phyloP scores from a whole-genome alignment of 2,797 vertebrate genomes.

The Steatocranus sp. region DNA sequence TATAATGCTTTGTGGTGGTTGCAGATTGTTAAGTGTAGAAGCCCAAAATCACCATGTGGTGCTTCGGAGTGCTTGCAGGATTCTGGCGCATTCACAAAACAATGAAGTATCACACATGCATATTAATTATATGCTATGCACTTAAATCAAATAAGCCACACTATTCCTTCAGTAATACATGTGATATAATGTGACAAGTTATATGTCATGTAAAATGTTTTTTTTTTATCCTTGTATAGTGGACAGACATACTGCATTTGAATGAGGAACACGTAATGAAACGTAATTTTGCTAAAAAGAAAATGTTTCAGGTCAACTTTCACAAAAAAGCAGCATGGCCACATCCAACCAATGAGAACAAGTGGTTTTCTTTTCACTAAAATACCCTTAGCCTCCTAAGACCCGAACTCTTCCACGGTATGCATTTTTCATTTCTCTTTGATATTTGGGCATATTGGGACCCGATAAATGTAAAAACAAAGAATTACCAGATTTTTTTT shows the following conservation, averaged over 20 bases:
- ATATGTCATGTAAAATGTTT: background rate
- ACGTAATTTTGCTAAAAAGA: background rate
- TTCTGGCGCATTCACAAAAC: background rate
- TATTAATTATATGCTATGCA: background rate
- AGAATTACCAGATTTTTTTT: too few species aligned
- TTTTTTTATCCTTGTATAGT: background rate
- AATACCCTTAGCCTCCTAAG: too few species aligned
- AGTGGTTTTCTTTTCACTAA: background rate
- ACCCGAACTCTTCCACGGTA: too few species aligned
- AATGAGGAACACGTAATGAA: background rate
- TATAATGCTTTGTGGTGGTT: background rate
- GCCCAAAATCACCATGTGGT: background rate
- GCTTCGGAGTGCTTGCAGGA: background rate
- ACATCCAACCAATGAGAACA: background rate
- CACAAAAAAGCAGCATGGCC: background rate
- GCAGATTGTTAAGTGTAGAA: background rate
- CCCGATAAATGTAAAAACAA: too few species aligned
- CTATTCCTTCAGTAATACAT: background rate
- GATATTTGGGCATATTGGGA: too few species aligned
- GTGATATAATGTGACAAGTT: background rate
- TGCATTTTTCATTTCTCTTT: too few species aligned
- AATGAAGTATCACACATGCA: background rate
- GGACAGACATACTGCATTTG: background rate
- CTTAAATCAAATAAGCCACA: background rate
- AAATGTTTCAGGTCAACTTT: rapidly evolving